Percentiles rank a stretch among this genome's conserved stretches.
These are phyloP conservation scores for Strongylocentrotus purpuratus DNA, from an alignment of 35 echinoderm and acorn worm genomes.

Conservation along the genomic window DNA sequence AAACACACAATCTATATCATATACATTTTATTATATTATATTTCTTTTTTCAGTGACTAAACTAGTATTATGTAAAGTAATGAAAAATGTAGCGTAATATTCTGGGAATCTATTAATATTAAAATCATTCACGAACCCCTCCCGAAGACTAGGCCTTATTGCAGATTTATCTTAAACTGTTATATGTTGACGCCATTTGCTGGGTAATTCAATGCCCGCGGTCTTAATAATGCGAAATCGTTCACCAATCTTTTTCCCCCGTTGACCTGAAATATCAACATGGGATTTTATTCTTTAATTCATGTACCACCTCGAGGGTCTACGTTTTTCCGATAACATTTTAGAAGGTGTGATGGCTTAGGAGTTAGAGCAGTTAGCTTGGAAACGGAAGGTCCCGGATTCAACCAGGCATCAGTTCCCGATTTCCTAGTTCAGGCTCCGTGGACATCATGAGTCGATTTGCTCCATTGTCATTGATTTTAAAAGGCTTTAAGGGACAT, in stretches of 20 bases:
- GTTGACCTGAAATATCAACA: not conserved
- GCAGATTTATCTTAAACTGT: not conserved
- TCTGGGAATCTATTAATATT: not conserved
- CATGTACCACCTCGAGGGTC: not conserved
- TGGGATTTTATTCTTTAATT: not conserved
- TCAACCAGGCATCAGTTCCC: not conserved
- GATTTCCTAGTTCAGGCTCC: no score
- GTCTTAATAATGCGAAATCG: not conserved
- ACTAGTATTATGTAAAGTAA: no score
- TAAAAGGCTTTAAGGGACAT: no score
- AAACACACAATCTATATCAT: no score
- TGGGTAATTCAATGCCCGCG: not conserved
- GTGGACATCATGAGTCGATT: no score
- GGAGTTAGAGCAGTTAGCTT: not conserved
- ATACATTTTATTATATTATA: no score
- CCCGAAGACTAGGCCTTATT: not conserved
- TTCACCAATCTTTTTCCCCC: not conserved
- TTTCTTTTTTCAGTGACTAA: no score
- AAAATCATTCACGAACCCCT: not conserved
- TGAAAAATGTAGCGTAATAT: not conserved
- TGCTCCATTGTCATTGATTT: no score
- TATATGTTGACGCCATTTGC: not conserved
- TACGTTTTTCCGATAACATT: not conserved
- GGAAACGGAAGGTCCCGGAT: not conserved
- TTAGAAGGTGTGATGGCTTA: not conserved